Evolutionary conservation across 2,113 vertebrate genomes (phyloP), one percentile per base, ranked within the genome.

Genomic region (Ammodytes marinus): DNA sequence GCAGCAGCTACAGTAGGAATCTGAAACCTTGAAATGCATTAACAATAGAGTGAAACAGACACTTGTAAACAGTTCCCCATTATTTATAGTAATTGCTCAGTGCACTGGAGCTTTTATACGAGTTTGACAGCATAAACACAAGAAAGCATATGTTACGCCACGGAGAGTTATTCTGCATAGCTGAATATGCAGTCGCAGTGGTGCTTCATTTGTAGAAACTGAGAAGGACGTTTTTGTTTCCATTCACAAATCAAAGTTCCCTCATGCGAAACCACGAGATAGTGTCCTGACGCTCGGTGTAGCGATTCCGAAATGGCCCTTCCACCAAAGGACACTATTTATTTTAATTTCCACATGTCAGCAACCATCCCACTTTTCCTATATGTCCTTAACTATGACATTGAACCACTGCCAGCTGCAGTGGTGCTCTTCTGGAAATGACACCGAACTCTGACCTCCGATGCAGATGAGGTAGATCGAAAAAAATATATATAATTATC

Each of bases 41-140:
- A 69, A 69, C 82, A 79, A 40, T 53, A 53, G 64, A 84, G 74
- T 75, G 57, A 72, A 87, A 81, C 67, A 49, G 77, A 77, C 82
- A 82, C 60, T 81, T 53, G 77, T 82, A 87, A 88, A 84, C 80
- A 73, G 80, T 45, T 84, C 35, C 77, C 72, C 75, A 74, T 90
- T 91, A 80, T 69, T 27, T 74, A 40, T 12, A 77, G 70, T 79
- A 87, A 78, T 84, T 77, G 77, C 60, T 86, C 49, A 64, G 84
- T 72, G 82, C 74, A 45, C 60, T 69, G 64, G 67, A 71, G 64
- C 74, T 82, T 88, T 87, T 77, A 65, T 58, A 74, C 68, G 57
- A 78, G 69, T 47, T 40, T 68, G 65, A 83, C 71, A 86, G 75
- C 66, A 86, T 83, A 82, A 88, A 81, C 79, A 77, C n/a, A 85